These are phyloP conservation scores for Phymatocera aterrima DNA, from an alignment of 2,888 invertebrate species.

Conservation along the genomic window DNA sequence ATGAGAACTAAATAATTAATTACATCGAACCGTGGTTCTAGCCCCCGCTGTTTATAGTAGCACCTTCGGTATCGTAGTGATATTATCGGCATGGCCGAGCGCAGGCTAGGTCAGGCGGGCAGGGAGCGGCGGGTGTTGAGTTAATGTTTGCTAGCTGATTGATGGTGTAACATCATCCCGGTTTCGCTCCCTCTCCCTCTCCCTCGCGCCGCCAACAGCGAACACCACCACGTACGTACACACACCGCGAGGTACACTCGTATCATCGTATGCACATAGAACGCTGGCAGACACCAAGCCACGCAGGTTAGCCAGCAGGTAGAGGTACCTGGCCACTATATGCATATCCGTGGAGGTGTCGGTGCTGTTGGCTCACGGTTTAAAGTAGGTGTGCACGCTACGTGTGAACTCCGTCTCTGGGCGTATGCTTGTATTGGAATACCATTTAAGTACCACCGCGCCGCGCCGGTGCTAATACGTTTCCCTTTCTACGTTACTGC, in stretches of 20 bases:
- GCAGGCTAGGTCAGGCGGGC: slow-evolving; percentile 50
- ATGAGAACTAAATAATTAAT: slow-evolving; percentile 57
- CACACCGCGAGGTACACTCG: too few relatives aligned
- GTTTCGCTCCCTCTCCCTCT: slow-evolving; percentile 46
- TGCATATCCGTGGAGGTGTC: not conserved
- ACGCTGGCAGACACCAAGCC: too few relatives aligned
- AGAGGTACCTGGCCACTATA: not conserved
- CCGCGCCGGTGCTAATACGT: slow-evolving; percentile 14
- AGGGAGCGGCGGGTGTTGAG: slow-evolving; percentile 69
- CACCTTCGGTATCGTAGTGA: slow-evolving; percentile 47
- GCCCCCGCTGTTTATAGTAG: slow-evolving; percentile 21
- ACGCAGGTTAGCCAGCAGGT: slow-evolving; percentile 30
- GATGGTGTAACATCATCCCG: slow-evolving; percentile 73
- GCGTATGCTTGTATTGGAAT: slow-evolving; percentile 7
- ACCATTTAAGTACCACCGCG: slow-evolving; percentile 16
- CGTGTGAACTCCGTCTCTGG: not conserved
- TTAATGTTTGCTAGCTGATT: slow-evolving; percentile 73
- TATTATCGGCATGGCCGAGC: slow-evolving; percentile 59
- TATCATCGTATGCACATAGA: too few relatives aligned
- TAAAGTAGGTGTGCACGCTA: too few relatives aligned
- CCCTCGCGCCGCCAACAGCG: too few relatives aligned
- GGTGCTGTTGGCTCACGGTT: not conserved
- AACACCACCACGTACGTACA: too few relatives aligned
- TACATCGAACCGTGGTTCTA: slow-evolving; percentile 44
- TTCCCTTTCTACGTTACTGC: slow-evolving; percentile 1